Conservation (phyloP, 2,888 invertebrate genomes). For the Pyrgus malvae region DNA sequence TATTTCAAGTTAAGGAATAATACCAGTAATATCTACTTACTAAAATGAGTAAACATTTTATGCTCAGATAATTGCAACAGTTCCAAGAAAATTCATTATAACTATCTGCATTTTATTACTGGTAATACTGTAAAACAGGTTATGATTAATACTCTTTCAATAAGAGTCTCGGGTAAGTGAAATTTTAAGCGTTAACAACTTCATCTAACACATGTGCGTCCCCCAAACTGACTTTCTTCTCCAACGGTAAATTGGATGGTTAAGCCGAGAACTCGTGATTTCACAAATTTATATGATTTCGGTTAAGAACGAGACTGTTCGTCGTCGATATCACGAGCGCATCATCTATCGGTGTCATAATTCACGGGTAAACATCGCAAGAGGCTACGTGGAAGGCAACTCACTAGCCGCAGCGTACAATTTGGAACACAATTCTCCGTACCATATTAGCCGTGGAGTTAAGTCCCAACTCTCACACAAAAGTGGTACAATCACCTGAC, state of each 20-base stretch:
- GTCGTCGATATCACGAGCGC: conserved; percentile 27
- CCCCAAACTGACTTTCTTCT: conserved; percentile 64
- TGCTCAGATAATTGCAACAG: conserved; percentile 9
- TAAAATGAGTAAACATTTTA: too few relatives aligned
- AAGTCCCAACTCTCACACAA: conserved; percentile 36
- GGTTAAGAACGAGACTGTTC: conserved; percentile 40
- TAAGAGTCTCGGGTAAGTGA: conserved; percentile 56
- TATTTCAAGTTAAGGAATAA: too few relatives aligned
- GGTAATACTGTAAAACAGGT: conserved; percentile 16
- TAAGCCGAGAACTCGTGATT: conserved; percentile 42
- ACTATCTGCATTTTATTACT: conserved; percentile 11
- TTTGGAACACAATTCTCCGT: conserved; percentile 25
- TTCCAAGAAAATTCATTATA: conserved; percentile 16
- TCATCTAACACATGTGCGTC: conserved; percentile 47
- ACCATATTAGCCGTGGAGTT: conserved; percentile 17
- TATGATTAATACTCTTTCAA: conserved; percentile 43
- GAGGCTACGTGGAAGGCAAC: conserved; percentile 53
- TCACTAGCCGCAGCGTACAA: conserved; percentile 38
- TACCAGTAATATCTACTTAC: too few relatives aligned
- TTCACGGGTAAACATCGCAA: conserved; percentile 72
- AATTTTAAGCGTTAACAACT: conserved; percentile 52
- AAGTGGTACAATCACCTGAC: conserved; percentile 63
- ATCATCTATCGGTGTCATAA: conserved; percentile 63
- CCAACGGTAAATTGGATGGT: conserved; percentile 63
- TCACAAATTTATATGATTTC: conserved; percentile 50